Evolutionary conservation across 2,113 vertebrate genomes (phyloP).

Genomic region (Sporophila hypoxantha): DNA sequence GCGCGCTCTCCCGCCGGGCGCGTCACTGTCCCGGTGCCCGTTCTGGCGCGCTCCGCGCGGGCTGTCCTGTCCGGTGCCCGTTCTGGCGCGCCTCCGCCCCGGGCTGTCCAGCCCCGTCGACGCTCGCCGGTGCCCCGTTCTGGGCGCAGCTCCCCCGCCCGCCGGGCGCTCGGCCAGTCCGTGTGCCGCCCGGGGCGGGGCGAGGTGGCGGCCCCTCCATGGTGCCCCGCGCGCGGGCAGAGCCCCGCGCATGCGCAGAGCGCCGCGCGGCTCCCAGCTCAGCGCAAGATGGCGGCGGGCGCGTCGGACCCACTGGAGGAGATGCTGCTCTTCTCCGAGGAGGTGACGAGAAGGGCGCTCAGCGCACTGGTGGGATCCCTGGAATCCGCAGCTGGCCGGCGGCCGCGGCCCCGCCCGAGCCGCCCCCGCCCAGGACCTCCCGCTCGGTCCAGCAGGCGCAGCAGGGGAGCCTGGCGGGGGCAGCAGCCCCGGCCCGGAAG

Average conservation of each 20-base stretch:
- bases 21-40: neutral
- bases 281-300: constrained; percentile 80
- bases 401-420: constrained; percentile 37
- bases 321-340: constrained; percentile 82
- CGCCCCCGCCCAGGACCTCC: neutral
- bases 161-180: neutral
- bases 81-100: no score
- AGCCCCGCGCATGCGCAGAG: constrained; percentile 68
- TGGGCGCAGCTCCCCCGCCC: no score
- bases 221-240: constrained; percentile 67
- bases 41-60: no score
- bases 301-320: constrained; percentile 85
- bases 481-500: no score
- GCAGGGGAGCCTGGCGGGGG: no score
- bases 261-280: constrained; percentile 73
- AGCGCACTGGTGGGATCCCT: constrained; percentile 83
- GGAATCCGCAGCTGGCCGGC: constrained; percentile 80
- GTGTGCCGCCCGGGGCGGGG: neutral
- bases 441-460: no score
- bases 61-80: no score
- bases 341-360: constrained; percentile 85
- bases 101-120: no score
- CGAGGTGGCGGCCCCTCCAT: constrained; percentile 35
- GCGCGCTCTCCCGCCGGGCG: neutral
- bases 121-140: no score